These are phyloP conservation scores for Ictalurus furcatus DNA, from an alignment of 2,113 vertebrate species.

Conservation along the genomic window DNA sequence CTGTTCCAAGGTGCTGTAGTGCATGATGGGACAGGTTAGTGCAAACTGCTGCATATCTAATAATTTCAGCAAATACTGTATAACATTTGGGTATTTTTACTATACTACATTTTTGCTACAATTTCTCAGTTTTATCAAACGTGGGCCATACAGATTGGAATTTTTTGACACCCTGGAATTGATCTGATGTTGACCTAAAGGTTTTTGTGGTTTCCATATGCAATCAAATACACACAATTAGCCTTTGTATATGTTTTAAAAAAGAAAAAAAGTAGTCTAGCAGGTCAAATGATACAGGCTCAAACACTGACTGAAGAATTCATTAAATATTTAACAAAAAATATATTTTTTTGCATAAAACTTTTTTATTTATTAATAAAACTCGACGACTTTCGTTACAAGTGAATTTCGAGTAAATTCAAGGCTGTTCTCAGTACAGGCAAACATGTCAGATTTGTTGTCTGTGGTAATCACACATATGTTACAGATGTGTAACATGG, in stretches of 20 bases:
- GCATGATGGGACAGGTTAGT: not conserved
- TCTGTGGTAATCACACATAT: not conserved
- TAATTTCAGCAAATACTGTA: not conserved
- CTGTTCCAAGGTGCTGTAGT: not conserved
- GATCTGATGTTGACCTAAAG: not conserved
- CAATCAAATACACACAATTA: not conserved
- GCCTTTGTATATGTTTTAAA: not conserved
- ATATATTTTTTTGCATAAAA: not conserved
- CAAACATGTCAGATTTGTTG: not conserved
- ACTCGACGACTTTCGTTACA: not conserved
- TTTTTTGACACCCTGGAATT: not conserved
- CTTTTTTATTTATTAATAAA: not conserved
- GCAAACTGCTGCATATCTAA: not conserved
- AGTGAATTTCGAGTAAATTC: not conserved
- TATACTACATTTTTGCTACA: not conserved
- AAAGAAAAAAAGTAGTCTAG: not conserved
- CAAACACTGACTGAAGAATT: not conserved
- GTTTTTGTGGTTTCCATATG: not conserved
- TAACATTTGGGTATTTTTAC: not conserved
- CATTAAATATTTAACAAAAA: not conserved
- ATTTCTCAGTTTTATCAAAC: not conserved
- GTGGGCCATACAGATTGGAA: not conserved
- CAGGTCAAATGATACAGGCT: not conserved
- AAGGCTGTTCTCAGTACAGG: not conserved
- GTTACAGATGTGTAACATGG: not conserved